Evolutionary conservation across 1,140 invertebrate genomes (phyloP).

Genomic region (Drosophila arawakana): DNA sequence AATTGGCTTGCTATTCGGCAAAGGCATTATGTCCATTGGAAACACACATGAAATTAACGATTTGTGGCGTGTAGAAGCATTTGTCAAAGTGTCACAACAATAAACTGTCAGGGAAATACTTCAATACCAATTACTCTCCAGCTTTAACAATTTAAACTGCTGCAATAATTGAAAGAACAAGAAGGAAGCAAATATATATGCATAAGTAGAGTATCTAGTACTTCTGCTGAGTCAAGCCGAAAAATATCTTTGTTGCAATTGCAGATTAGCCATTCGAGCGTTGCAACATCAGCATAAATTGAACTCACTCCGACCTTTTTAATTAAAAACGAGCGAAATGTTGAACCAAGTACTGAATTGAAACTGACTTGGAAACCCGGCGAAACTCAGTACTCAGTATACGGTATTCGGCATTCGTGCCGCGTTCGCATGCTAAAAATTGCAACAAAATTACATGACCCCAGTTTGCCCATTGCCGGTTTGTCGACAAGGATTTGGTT

Average conservation of each 20-base stretch:
- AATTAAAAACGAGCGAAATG: slow-evolving; percentile 64
- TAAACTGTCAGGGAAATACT: slow-evolving; percentile 48
- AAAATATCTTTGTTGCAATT: slow-evolving; percentile 32
- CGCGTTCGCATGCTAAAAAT: slow-evolving; percentile 72
- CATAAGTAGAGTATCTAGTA: neutral
- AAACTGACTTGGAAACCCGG: neutral
- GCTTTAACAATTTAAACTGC: slow-evolving; percentile 8
- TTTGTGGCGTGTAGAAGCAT: slow-evolving; percentile 74
- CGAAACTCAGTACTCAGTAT: no score
- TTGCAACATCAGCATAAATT: slow-evolving; percentile 68
- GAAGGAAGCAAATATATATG: neutral
- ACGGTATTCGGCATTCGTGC: slow-evolving; percentile 60
- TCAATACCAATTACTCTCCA: neutral
- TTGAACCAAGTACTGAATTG: slow-evolving; percentile 26
- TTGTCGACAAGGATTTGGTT: slow-evolving; percentile 17
- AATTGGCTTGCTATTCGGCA: slow-evolving; percentile 61
- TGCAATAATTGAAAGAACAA: slow-evolving; percentile 31
- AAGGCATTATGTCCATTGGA: slow-evolving; percentile 59
- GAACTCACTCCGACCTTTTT: slow-evolving; percentile 70
- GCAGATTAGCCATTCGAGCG: slow-evolving; percentile 14
- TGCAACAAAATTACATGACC: slow-evolving; percentile 72
- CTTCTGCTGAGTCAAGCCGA: slow-evolving; percentile 36
- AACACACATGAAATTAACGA: slow-evolving; percentile 60
- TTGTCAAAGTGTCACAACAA: slow-evolving; percentile 78
- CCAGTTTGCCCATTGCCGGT: slow-evolving; percentile 1